Evolutionary conservation across 35 echinoderm and acorn worm species (phyloP), one percentile per base, ranked within the genome.

Genomic region (Ophioderma brevispina): DNA sequence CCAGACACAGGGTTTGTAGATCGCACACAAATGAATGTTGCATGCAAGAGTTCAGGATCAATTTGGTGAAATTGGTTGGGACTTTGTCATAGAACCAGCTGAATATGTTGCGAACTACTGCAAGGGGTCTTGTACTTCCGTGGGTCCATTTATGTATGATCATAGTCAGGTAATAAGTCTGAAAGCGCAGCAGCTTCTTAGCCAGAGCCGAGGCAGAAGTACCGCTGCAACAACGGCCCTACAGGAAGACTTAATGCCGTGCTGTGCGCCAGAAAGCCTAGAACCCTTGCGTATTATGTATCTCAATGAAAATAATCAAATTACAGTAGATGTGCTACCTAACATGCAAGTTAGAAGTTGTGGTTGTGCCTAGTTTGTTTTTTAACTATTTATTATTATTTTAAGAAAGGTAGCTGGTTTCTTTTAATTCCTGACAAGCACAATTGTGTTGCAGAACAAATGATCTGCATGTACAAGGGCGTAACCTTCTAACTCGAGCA

Each of bases 91-190:
- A 2, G 32, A 34, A 21, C 83, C 83, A 0, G 8, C n/a, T 1
- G 63, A 52, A 32, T 64, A 64, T 32, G 52, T 85, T 23, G 83
- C 83, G 21, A 85, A 64, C 28, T 85, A 64, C 37, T 85, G 83
- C 83, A 25, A 34, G 15, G 83, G 83, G 13, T 64, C 46, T 14
- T 85, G 83, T 55, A 18, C 36, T 10, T 59, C 32, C 43, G 46
- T 39, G 1, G 37, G n/a, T 23, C 52, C 52, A 19, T 85, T 85
- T 37, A 59, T 14, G 8, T 64, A 35, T 23, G 31, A 33, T 10
- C 83, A 85, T 55, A 40, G 49, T 23, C 31, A 85, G 15, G 49
- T 85, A 35, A 35, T 64, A 34, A 70, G 59, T 30, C n/a, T 70
- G n/a, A 18, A 70, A 25, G 59, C 17, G 4, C 59, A 70, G 2